Conservation (phyloP, 2,888 invertebrate genomes). For the Ellobium chinense region DNA sequence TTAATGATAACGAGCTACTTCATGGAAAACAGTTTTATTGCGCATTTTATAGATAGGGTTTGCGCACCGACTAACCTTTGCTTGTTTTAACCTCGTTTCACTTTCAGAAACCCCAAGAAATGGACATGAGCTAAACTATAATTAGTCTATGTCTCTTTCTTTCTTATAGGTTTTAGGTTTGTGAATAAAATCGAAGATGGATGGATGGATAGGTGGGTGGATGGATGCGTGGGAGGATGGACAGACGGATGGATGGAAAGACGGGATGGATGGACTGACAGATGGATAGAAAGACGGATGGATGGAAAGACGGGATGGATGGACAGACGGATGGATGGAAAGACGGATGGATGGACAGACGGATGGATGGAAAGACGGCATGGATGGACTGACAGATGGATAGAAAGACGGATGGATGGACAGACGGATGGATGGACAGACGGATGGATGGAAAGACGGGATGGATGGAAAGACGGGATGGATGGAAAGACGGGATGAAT, state of each 20-base stretch:
- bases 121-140: too few relatives aligned
- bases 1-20: too few relatives aligned
- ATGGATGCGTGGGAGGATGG: background rate
- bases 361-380: background rate
- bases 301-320: background rate
- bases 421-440: background rate
- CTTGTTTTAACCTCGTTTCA: too few relatives aligned
- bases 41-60: too few relatives aligned
- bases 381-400: background rate
- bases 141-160: too few relatives aligned
- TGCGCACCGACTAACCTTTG: too few relatives aligned
- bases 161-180: too few relatives aligned
- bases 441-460: background rate
- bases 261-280: background rate
- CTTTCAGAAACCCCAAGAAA: too few relatives aligned
- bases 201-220: background rate
- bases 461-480: background rate
- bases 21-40: too few relatives aligned
- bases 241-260: background rate
- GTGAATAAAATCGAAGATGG: background rate
- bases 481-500: background rate
- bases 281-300: background rate
- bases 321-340: background rate
- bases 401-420: background rate
- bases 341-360: background rate